Conservation (phyloP, 2,113 vertebrate genomes). For the Boleophthalmus pectinirostris region DNA sequence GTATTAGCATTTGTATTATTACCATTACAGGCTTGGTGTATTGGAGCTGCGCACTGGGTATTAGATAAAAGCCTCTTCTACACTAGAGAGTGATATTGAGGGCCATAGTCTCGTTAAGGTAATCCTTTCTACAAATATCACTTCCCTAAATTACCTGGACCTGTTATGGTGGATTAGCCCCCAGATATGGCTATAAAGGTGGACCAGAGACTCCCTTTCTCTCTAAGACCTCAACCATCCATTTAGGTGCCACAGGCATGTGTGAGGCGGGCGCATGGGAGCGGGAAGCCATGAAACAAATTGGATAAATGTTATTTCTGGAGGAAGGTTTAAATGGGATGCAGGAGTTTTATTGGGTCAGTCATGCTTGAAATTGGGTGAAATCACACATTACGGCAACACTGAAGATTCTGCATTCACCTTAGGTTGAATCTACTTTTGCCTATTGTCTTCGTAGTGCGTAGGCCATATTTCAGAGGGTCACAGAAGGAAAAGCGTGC, state of each 20-base stretch:
- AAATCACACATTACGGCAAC: conserved; percentile 70
- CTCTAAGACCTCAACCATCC: conserved; percentile 16
- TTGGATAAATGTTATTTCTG: conserved; percentile 78
- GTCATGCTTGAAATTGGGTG: conserved; percentile 79
- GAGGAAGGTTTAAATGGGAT: conserved; percentile 73
- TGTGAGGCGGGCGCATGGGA: conserved; percentile 55
- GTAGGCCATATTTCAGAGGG: conserved; percentile 18
- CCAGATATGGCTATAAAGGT: conserved; percentile 39
- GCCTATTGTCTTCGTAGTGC: conserved; percentile 38
- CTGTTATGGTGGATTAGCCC: conserved; percentile 37
- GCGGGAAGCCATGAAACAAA: conserved; percentile 71
- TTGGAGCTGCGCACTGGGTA: neutral
- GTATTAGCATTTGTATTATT: neutral
- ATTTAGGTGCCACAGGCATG: conserved; percentile 43
- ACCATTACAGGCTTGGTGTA: neutral
- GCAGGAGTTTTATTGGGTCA: conserved; percentile 67
- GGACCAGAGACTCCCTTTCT: conserved; percentile 35
- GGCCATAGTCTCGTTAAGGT: conserved; percentile 12
- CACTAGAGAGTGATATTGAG: neutral
- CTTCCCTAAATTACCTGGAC: conserved; percentile 22
- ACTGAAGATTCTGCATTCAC: conserved; percentile 57
- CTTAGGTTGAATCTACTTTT: conserved; percentile 45
- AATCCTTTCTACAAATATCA: conserved; percentile 31
- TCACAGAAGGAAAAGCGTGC: neutral
- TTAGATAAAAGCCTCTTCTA: neutral